Percentiles rank a stretch among this genome's conserved stretches.
phyloP scores from a whole-genome alignment of 2,113 vertebrate genomes.

The Neofelis nebulosa region DNA sequence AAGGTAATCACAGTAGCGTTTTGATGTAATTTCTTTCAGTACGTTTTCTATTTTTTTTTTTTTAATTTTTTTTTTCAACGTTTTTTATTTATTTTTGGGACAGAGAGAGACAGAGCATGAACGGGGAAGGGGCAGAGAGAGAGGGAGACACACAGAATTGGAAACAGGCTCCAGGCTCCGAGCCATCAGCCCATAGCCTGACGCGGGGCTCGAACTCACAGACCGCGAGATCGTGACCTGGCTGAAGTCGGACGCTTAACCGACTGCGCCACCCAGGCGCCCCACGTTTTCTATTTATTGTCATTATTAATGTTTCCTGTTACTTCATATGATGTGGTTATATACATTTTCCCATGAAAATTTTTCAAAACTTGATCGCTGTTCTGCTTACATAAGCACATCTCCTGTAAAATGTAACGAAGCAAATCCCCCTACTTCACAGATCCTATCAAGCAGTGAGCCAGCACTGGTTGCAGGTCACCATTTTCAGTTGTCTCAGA shows the following conservation, averaged over 20 bases:
- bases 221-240: no score
- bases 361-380: not conserved
- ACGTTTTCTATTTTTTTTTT: conserved; percentile 21
- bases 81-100: no score
- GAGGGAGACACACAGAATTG: no score
- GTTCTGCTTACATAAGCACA: not conserved
- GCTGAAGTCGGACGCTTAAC: no score
- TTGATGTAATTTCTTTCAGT: not conserved
- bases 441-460: not conserved
- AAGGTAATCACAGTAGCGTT: not conserved
- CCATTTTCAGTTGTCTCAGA: not conserved
- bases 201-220: no score
- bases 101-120: no score
- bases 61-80: no score
- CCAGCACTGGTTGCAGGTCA: not conserved
- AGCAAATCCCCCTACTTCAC: not conserved
- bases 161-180: no score
- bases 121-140: no score
- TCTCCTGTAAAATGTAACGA: not conserved
- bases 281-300: conserved; percentile 9
- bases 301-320: not conserved
- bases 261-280: no score
- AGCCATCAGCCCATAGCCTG: no score
- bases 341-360: not conserved
- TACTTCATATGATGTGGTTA: not conserved